A percentile compares a stretch with the other conserved stretches of the same genome.
phyloP scores from a whole-genome alignment of 2,797 vertebrate genomes.

The Thaleichthys pacificus region DNA sequence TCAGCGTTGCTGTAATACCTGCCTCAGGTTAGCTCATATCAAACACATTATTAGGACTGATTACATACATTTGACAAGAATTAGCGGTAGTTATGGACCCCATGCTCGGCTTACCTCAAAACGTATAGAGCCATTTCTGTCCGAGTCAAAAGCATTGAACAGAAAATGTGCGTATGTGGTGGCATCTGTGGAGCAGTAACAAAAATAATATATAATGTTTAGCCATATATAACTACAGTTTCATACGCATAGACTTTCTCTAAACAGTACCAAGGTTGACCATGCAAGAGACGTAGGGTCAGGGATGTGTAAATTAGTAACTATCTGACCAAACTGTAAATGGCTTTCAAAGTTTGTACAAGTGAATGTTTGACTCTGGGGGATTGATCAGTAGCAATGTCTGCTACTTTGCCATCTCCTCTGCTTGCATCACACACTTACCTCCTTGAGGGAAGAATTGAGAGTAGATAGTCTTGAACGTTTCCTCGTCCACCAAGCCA shows the following conservation, averaged over 20 bases:
- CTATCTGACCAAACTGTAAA: background rate
- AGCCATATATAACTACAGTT: too few relatives aligned
- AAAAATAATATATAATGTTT: background rate
- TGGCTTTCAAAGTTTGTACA: too few relatives aligned
- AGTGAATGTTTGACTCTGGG: background rate
- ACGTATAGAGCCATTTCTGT: constrained; percentile 85
- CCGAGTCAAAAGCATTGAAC: constrained; percentile 92
- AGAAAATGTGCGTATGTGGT: constrained; percentile 93
- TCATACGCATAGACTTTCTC: too few relatives aligned
- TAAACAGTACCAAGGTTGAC: background rate
- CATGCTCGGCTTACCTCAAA: constrained; percentile 80
- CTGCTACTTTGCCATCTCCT: background rate
- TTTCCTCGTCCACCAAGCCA: constrained; percentile 92
- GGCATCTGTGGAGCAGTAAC: constrained; percentile 75
- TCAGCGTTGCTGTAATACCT: too few relatives aligned
- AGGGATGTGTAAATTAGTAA: background rate
- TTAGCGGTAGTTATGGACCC: too few relatives aligned
- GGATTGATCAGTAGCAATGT: too few relatives aligned
- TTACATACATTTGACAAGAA: too few relatives aligned
- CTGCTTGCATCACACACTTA: constrained; percentile 57
- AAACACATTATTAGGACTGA: too few relatives aligned
- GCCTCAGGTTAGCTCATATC: too few relatives aligned
- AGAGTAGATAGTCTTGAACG: constrained; percentile 91
- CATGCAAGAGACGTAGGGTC: background rate
- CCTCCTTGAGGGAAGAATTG: constrained; percentile 98